phyloP scores from a whole-genome alignment of 2,797 vertebrate species.

The Pseudochaenichthys georgianus region DNA sequence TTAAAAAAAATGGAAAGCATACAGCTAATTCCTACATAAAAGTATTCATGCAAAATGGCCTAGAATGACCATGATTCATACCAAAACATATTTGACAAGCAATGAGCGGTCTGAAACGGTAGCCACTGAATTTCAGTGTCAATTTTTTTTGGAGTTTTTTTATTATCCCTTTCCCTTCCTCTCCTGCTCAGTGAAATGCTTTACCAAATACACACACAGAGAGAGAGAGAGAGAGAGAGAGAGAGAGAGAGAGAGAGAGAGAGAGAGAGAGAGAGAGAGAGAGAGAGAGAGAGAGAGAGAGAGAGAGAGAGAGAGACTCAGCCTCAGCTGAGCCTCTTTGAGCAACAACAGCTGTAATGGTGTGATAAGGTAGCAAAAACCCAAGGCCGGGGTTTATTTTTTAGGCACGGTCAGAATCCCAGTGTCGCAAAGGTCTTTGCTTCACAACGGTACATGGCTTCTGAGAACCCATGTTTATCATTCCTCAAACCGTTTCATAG shows the following conservation, averaged over 20 bases:
- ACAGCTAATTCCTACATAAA: slow-evolving; percentile 5
- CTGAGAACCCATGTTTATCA: slow-evolving; percentile 57
- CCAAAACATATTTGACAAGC: not conserved
- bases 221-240: not conserved
- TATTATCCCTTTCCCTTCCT: not conserved
- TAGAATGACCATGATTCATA: not conserved
- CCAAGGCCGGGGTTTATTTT: slow-evolving; percentile 58
- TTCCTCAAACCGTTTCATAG: slow-evolving; percentile 55
- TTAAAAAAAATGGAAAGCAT: not conserved
- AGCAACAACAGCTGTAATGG: slow-evolving; percentile 72
- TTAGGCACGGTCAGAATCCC: slow-evolving; percentile 57
- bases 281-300: too few species aligned
- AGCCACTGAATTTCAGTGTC: slow-evolving; percentile 3
- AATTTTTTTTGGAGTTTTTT: not conserved
- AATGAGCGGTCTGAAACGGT: not conserved
- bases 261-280: too few species aligned
- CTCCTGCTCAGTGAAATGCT: slow-evolving; percentile 37
- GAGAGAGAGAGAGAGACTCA: too few species aligned
- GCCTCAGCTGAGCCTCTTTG: slow-evolving; percentile 61
- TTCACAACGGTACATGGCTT: slow-evolving; percentile 45
- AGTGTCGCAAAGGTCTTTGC: slow-evolving; percentile 44
- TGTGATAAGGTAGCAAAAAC: slow-evolving; percentile 77
- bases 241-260: too few species aligned
- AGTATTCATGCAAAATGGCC: not conserved
- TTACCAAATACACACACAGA: not conserved